Base-by-base conservation (phyloP, 2,797 vertebrate species). In the Pipistrellus nathusii region DNA sequence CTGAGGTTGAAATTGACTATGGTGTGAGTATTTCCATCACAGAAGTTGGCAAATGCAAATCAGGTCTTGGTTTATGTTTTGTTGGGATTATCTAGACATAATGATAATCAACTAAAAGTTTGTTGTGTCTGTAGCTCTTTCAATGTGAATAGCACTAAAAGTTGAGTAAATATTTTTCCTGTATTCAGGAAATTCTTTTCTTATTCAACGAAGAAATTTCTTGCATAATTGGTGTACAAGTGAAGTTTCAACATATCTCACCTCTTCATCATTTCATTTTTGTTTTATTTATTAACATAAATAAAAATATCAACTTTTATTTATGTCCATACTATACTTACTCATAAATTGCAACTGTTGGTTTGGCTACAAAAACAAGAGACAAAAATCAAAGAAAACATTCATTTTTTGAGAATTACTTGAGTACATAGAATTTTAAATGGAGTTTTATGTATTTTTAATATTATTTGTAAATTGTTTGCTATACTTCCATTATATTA, bases 91-190 rank as follows among this genome's bases (percentile, higher is more conserved):
- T 64, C 68, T 69, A 92, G 53, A 75, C 25, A 44, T 78, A 82
- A 41, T 32, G 44, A 51, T 89, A 44, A 11, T 38, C 59, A 77
- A 55, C 62, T 91, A 0, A 38, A 80, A 41, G 6, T 55, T 14
- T 73, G 17, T 38, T 53, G 17, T 82, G 23, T 82, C 51, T 82
- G 0, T 72, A 85, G 17, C 14, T 17, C 23, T 88, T 71, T 32
- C 6, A 38, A 30, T 93, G 20, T n/a, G 8, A 38, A 41, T 86
- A 86, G 13, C 3, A 94, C 17, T 38, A 80, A 78, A 85, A 73
- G 9, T 85, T 72, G 80, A 82, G 27, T 27, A 93, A 93, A 86
- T 93, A 48, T 73, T 85, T 85, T 81, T 77, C 21, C 7, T 20
- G 10, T 46, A 38, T 89, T 89, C 30, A 78, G 48, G 48, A 48